A percentile compares a stretch with the other conserved stretches of the same genome.
These are phyloP conservation scores for Biston stratarius DNA, from an alignment of 2,888 invertebrate species.

Conservation along the genomic window DNA sequence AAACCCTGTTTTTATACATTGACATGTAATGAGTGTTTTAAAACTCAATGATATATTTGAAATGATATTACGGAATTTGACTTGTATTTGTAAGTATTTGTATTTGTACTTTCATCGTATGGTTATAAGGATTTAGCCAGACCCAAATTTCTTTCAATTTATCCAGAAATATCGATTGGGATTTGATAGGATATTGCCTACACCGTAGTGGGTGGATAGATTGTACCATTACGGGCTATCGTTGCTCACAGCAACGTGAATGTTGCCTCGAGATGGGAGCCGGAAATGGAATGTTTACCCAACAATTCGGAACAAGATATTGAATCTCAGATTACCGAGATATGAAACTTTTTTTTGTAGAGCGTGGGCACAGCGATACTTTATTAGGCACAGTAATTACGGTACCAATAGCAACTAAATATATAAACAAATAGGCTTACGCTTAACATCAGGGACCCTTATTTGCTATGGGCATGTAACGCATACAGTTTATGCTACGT, in stretches of 20 bases:
- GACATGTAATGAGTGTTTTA: too few relatives aligned
- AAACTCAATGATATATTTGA: too few relatives aligned
- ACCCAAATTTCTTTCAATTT: background rate
- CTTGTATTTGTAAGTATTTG: too few relatives aligned
- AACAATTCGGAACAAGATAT: slow-evolving; percentile 57
- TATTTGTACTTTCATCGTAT: too few relatives aligned
- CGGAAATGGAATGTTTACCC: slow-evolving; percentile 64
- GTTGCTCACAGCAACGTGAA: slow-evolving; percentile 21
- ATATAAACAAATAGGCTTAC: too few relatives aligned
- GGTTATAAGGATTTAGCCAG: too few relatives aligned
- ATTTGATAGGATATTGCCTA: background rate
- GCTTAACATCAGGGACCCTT: too few relatives aligned
- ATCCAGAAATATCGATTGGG: background rate
- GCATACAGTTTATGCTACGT: too few relatives aligned
- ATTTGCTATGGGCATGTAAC: too few relatives aligned
- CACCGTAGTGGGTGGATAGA: slow-evolving; percentile 3
- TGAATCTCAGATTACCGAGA: slow-evolving; percentile 52
- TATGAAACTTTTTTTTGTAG: background rate
- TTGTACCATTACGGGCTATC: slow-evolving; percentile 19
- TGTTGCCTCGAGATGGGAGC: slow-evolving; percentile 21
- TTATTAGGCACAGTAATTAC: background rate
- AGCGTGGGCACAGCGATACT: background rate
- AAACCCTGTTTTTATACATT: too few relatives aligned
- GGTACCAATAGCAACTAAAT: too few relatives aligned
- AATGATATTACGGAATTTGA: too few relatives aligned